A percentile compares a stretch with the other conserved stretches of the same genome.
Conservation (phyloP, 2,797 vertebrate species). For the Gadopsis marmoratus region DNA sequence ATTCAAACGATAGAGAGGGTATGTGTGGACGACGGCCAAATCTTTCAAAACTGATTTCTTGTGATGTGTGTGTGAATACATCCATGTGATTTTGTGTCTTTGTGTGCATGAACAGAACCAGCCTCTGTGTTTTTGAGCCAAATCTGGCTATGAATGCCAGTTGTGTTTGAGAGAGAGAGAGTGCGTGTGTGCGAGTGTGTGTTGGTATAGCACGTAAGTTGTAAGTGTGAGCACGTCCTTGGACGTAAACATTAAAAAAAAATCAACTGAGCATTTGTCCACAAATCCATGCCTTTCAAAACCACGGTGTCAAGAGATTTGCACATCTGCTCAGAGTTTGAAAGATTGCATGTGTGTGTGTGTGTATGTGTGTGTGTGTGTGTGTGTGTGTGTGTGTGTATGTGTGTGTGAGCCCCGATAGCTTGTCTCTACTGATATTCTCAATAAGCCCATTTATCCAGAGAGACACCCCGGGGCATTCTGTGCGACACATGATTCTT, state of each 20-base stretch:
- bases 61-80: conserved; percentile 60
- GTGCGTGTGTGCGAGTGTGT: background rate
- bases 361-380: background rate
- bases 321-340: background rate
- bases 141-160: conserved; percentile 18
- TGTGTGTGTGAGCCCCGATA: background rate
- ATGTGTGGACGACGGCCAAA: conserved; percentile 33
- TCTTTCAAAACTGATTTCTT: conserved; percentile 59
- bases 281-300: conserved; percentile 6
- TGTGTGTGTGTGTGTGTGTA: background rate
- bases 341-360: background rate
- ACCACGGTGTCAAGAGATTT: conserved; percentile 12
- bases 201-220: background rate
- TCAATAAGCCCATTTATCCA: conserved; percentile 61
- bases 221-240: background rate
- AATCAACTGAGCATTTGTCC: background rate
- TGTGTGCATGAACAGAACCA: conserved; percentile 43
- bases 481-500: conserved; percentile 50
- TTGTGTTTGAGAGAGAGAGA: background rate
- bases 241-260: background rate
- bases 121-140: conserved; percentile 39
- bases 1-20: conserved; percentile 40
- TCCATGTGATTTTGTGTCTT: conserved; percentile 63
- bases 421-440: conserved; percentile 5
- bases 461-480: conserved; percentile 31